phyloP scores from a whole-genome alignment of 2,888 invertebrate species.

The Sinelater perroti region DNA sequence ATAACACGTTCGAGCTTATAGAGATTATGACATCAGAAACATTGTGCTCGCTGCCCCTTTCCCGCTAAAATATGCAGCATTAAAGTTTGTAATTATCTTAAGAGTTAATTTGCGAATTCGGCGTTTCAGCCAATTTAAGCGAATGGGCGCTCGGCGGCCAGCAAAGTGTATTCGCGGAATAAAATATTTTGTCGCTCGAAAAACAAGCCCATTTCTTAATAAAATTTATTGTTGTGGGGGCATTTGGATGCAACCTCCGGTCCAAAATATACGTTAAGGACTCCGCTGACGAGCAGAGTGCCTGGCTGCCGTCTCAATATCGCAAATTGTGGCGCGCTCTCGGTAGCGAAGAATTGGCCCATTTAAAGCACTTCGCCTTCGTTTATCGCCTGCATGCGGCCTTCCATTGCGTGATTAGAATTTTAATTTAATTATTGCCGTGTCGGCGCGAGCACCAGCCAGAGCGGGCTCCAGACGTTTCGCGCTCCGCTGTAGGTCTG shows the following conservation, averaged over 20 bases:
- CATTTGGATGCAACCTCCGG: slow-evolving; percentile 4
- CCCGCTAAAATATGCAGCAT: too few species aligned
- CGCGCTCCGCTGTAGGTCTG: too few species aligned
- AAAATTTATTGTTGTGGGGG: slow-evolving; percentile 17
- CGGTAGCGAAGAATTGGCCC: not conserved
- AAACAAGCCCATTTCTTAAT: slow-evolving; percentile 30
- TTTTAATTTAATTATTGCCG: slow-evolving; percentile 9
- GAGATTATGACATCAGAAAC: too few species aligned
- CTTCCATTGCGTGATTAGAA: not conserved
- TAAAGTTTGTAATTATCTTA: too few species aligned
- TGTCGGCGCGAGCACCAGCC: too few species aligned
- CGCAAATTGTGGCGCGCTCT: not conserved
- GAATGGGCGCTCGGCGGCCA: too few species aligned
- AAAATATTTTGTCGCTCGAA: slow-evolving; percentile 14
- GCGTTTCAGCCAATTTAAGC: too few species aligned
- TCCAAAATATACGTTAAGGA: not conserved
- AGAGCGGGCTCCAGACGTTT: too few species aligned
- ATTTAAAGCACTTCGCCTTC: not conserved
- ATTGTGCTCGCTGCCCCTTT: too few species aligned
- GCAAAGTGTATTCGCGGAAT: too few species aligned
- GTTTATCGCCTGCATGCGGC: not conserved
- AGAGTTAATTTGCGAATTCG: too few species aligned
- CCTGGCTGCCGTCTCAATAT: not conserved
- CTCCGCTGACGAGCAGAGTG: not conserved
- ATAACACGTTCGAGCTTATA: too few species aligned